phyloP scores from a whole-genome alignment of 2,113 vertebrate species.

The Erythrolamprus reginae region DNA sequence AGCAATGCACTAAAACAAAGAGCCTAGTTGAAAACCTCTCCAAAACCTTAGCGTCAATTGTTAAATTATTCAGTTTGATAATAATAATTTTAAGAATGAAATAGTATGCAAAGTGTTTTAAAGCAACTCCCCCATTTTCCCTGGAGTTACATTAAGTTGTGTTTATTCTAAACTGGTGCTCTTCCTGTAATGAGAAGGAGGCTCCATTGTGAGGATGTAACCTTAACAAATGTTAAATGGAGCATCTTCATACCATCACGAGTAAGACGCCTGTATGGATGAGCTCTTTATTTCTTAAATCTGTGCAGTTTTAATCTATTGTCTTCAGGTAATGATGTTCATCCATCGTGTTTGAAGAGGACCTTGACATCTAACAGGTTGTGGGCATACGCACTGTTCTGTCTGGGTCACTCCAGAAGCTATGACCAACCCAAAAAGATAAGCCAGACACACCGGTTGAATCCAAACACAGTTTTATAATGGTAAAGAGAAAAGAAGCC shows the following conservation, averaged over 20 bases:
- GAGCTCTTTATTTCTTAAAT: neutral
- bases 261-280: neutral
- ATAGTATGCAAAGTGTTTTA: neutral
- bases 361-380: no score
- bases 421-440: no score
- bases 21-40: neutral
- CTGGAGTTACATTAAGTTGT: neutral
- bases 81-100: neutral
- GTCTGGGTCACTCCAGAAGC: no score
- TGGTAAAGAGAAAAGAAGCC: no score
- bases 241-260: neutral
- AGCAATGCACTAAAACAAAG: neutral
- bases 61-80: constrained; percentile 7
- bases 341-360: no score
- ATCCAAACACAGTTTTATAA: no score
- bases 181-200: neutral
- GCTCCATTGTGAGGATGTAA: neutral
- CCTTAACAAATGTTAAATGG: neutral
- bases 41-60: neutral
- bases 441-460: no score
- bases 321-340: no score
- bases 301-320: neutral
- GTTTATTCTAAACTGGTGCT: neutral
- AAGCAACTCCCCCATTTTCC: neutral
- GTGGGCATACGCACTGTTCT: no score